These are phyloP conservation scores for Tanaodytes sp. DNA, from an alignment of 2,888 invertebrate species.

Conservation along the genomic window DNA sequence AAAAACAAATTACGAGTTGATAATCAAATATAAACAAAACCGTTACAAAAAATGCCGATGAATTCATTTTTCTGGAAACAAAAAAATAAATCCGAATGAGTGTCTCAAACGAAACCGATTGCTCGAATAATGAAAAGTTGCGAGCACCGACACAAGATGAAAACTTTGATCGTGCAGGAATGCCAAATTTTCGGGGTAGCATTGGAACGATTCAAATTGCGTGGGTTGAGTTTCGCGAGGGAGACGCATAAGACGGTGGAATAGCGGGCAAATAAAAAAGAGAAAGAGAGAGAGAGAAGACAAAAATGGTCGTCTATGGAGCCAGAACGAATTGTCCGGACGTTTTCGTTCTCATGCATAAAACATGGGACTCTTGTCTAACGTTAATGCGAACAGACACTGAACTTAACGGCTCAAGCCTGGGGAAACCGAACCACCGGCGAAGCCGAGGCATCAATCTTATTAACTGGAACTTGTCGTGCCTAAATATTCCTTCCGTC, in stretches of 20 bases:
- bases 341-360: conserved; percentile 65
- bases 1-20: too few relatives aligned
- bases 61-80: too few relatives aligned
- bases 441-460: conserved; percentile 60
- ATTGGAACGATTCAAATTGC: conserved; percentile 16
- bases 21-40: too few relatives aligned
- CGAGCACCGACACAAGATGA: conserved; percentile 17
- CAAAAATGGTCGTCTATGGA: conserved; percentile 44
- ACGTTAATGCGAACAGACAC: conserved; percentile 65
- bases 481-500: conserved; percentile 54
- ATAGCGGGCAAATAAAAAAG: too few relatives aligned
- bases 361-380: conserved; percentile 62
- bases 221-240: conserved; percentile 22
- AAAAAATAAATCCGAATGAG: too few relatives aligned
- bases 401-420: conserved; percentile 54
- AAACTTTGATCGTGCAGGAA: conserved; percentile 19
- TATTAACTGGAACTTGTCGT: conserved; percentile 58
- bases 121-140: conserved; percentile 1
- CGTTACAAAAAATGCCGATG: too few relatives aligned
- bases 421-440: too few relatives aligned
- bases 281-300: background rate
- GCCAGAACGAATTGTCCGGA: conserved; percentile 60
- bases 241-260: conserved; percentile 20
- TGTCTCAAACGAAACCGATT: too few relatives aligned
- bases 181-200: conserved; percentile 7